Percentiles rank a stretch among this genome's conserved stretches.
These are phyloP conservation scores for Ophiothrix spiculata DNA, from an alignment of 35 echinoderm and acorn worm genomes.

Conservation along the genomic window DNA sequence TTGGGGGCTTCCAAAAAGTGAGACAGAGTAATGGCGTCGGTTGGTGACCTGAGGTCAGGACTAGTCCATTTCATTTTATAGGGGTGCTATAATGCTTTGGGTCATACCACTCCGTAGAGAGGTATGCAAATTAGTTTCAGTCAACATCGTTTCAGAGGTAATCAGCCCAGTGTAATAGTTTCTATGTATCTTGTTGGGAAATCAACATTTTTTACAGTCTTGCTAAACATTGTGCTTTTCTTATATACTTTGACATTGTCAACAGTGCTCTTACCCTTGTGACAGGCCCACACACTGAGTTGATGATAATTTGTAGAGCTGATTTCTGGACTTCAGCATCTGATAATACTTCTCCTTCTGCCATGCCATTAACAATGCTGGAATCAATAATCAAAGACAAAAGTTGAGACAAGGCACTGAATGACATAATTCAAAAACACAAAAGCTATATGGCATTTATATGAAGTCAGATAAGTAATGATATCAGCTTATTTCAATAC, in stretches of 20 bases:
- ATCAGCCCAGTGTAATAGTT: too few relatives aligned
- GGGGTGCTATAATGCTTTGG: too few relatives aligned
- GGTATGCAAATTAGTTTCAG: too few relatives aligned
- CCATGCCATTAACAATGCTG: constrained; percentile 82
- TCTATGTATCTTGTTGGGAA: not conserved
- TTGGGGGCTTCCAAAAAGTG: too few relatives aligned
- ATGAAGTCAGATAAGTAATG: too few relatives aligned
- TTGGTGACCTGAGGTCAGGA: too few relatives aligned
- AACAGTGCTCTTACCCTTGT: constrained; percentile 62
- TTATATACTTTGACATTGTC: too few relatives aligned
- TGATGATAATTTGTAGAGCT: constrained; percentile 91
- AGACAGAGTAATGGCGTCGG: too few relatives aligned
- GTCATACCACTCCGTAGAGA: too few relatives aligned
- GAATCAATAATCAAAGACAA: constrained; percentile 1
- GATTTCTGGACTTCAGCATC: constrained; percentile 92
- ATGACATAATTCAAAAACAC: not conserved
- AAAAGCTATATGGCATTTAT: not conserved
- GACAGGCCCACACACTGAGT: constrained; percentile 92
- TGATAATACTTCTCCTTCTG: constrained; percentile 69
- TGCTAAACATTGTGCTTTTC: not conserved
- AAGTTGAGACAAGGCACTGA: not conserved
- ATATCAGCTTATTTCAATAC: too few relatives aligned
- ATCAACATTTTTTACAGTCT: not conserved
- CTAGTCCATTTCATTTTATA: too few relatives aligned
- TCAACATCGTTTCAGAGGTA: too few relatives aligned